Base-by-base conservation (phyloP, 2,888 invertebrate species). In the Ormyrus rosae region DNA sequence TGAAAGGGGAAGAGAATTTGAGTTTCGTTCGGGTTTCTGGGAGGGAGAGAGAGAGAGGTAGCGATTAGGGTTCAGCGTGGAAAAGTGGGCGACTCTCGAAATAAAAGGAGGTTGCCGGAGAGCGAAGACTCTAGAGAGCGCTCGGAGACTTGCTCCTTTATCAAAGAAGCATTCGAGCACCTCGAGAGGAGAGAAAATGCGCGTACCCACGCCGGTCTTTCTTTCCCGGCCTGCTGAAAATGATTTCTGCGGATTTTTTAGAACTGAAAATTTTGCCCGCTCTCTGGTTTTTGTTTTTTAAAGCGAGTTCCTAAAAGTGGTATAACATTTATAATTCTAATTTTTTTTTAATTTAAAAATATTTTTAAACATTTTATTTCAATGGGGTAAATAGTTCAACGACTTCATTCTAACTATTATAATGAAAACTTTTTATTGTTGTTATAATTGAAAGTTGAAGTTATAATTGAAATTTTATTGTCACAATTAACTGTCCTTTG, bases 121-220 rank as follows among this genome's bases (percentile, higher is more conserved):
- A 46, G 70, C 55, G 53, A 53, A 50, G 11, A 45, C 19, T 55
- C 72, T 55, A 61, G 56, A 73, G 77, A 71, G 68, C 63, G 67
- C 72, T 69, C 71, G 46, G 56, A 82, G 78, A 78, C 78, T 81
- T 81, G 73, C 76, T 82, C 81, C 83, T 86, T 84, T 84, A 86
- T 84, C 83, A 69, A 72, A 84, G 83, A 83, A 80, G 63, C 77
- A 81, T 84, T 86, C 82, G 81, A 77, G 69, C 68, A 63, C 74
- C 78, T 76, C 78, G 80, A 83, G 78, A 83, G 74, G 58, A 7
- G 19, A 50, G 67, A 48, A 34, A 34, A 34, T 34, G 34, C 34
- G 34, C 34, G 34, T 34, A 34, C 13, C 58, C 51, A 1, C 46
- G 6, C 19, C 68, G 34, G 34, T 34, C 34, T 34, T 34, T 19